A percentile compares a stretch with the other conserved stretches of the same genome.
Conservation (phyloP, 2,797 vertebrate species). For the Neoniphon sammara region DNA sequence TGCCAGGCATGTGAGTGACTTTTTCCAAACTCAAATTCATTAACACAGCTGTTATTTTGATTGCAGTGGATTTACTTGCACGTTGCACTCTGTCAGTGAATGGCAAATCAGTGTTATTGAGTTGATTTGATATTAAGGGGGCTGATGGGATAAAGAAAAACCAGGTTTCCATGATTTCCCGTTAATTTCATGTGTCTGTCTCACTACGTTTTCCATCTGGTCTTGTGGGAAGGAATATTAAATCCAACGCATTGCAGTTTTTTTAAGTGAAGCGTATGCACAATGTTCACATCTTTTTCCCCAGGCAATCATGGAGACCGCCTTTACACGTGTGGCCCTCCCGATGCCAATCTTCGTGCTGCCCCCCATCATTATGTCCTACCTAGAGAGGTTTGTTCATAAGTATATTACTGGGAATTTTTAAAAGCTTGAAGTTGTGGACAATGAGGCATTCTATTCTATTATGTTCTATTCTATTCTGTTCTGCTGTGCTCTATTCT, state of each 20-base stretch:
- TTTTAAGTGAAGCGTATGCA: conserved; percentile 66
- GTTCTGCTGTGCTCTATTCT: background rate
- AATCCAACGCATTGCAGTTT: conserved; percentile 40
- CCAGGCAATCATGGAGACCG: conserved; percentile 95
- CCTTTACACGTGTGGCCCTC: conserved; percentile 94
- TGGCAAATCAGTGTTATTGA: background rate
- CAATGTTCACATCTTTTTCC: conserved; percentile 54
- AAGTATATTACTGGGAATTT: background rate
- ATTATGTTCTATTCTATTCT: background rate
- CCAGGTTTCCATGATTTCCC: conserved; percentile 16
- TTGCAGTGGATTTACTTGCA: background rate
- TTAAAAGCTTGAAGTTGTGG: background rate
- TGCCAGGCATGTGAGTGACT: conserved; percentile 88
- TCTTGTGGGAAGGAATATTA: conserved; percentile 47
- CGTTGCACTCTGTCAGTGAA: background rate
- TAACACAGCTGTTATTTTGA: background rate
- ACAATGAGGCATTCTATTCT: background rate
- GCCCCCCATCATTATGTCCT: conserved; percentile 90
- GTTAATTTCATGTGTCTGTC: conserved; percentile 6
- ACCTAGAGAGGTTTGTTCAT: conserved; percentile 80
- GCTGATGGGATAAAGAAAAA: background rate
- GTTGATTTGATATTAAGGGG: background rate
- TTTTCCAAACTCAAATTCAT: background rate
- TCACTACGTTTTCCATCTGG: conserved; percentile 48
- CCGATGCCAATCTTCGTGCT: conserved; percentile 98